phyloP scores from a whole-genome alignment of 2,113 vertebrate genomes.

The Calyptommatus sinebrachiatus region DNA sequence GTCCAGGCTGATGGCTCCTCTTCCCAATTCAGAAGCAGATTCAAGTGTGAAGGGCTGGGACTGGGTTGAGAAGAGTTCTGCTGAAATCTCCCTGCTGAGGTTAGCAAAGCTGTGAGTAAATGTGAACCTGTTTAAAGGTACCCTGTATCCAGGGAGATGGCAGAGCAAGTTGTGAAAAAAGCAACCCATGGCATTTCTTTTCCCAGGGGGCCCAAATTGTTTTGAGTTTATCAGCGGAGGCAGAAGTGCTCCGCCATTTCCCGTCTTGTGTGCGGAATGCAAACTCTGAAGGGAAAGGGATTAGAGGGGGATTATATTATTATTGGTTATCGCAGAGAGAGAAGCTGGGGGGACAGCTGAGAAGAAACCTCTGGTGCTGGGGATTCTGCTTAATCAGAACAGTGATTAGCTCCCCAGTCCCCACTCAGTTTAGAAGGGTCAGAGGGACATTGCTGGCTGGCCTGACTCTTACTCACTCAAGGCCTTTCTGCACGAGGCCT shows the following conservation, averaged over 20 bases:
- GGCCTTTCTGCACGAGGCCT: no score
- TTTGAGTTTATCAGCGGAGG: constrained; percentile 49
- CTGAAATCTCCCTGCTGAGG: not conserved
- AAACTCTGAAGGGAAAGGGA: constrained; percentile 60
- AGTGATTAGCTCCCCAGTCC: constrained; percentile 31
- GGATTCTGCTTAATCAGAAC: constrained; percentile 53
- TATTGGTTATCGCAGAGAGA: constrained; percentile 60
- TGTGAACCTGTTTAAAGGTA: not conserved
- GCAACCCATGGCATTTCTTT: not conserved
- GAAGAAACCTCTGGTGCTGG: constrained; percentile 54
- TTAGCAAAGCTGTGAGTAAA: constrained; percentile 1
- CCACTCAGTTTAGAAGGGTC: accelerated
- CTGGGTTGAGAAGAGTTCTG: not conserved
- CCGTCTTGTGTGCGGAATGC: constrained; percentile 19
- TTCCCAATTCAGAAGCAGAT: not conserved
- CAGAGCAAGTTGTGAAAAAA: not conserved
- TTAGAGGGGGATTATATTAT: constrained; percentile 69
- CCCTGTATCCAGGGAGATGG: not conserved
- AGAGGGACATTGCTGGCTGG: accelerated
- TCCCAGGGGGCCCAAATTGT: not conserved
- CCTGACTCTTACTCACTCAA: accelerated
- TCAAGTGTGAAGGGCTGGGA: not conserved
- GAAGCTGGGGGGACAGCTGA: constrained; percentile 8
- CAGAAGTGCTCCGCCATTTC: constrained; percentile 44
- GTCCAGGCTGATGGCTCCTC: not conserved